phyloP scores from a whole-genome alignment of 2,888 invertebrate genomes.

The Axea sp. region DNA sequence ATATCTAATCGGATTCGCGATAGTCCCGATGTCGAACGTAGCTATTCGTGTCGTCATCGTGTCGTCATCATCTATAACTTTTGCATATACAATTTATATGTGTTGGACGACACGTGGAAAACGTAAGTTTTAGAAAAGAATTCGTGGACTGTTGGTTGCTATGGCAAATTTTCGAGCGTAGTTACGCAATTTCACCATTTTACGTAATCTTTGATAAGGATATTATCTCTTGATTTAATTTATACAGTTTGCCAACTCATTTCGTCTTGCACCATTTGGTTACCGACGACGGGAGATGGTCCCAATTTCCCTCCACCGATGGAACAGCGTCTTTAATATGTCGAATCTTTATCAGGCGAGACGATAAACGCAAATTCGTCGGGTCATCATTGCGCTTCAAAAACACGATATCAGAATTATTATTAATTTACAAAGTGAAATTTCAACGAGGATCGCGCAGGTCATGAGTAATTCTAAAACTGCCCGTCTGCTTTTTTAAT shows the following conservation, averaged over 20 bases:
- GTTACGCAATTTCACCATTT: conserved; percentile 28
- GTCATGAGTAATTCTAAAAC: conserved; percentile 30
- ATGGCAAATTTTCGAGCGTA: conserved; percentile 1
- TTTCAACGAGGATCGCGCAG: conserved; percentile 8
- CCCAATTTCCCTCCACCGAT: too few relatives aligned
- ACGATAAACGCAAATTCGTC: conserved; percentile 33
- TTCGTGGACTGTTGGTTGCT: not conserved
- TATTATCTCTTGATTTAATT: conserved; percentile 31
- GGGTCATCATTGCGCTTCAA: conserved; percentile 46
- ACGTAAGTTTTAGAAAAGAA: too few relatives aligned
- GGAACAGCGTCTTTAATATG: too few relatives aligned
- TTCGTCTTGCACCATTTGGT: conserved; percentile 3
- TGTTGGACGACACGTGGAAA: too few relatives aligned
- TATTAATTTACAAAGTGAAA: conserved; percentile 25
- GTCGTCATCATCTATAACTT: too few relatives aligned
- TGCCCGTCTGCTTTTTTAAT: conserved; percentile 17
- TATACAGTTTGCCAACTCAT: conserved; percentile 16
- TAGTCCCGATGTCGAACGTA: conserved; percentile 46
- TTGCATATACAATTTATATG: too few relatives aligned
- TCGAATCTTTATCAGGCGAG: conserved; percentile 4
- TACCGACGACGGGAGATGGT: not conserved
- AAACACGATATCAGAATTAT: conserved; percentile 35
- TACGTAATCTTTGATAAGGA: conserved; percentile 37
- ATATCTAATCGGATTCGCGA: conserved; percentile 69
- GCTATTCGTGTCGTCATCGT: conserved; percentile 37